Base-by-base conservation (phyloP, 2,888 invertebrate genomes). In the Lapara coniferarum region DNA sequence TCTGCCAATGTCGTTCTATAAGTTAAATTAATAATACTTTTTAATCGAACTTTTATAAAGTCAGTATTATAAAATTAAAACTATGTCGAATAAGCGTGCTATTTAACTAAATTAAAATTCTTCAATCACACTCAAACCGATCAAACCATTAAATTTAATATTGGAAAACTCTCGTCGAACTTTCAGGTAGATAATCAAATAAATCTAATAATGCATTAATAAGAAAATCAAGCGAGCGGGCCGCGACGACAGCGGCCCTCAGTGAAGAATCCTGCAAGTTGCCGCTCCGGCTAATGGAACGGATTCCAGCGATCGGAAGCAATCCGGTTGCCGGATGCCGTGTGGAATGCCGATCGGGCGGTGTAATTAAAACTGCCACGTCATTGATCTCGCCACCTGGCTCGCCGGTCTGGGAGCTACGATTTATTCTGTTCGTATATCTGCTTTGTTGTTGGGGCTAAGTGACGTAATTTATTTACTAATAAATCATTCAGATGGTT, bases 341-440 rank as follows among this genome's bases (percentile, higher is more conserved):
- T 68, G 76, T 76, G 89, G 89, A 89, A 89, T 89, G 87, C 81
- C 88, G 87, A 89, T 89, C 84, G 81, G 80, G 83, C 79, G 81
- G 79, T 85, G 89, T 89, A 89, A 90, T 90, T 90, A 90, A 90
- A 89, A 88, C 86, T 88, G 88, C 85, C 88, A 83, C 82, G 86
- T 82, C 86, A 85, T 83, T 84, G 85, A 87, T 87, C 84, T 78
- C 81, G 81, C 78, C 82, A 85, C 87, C 87, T 87, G 87, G 73
- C 74, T 71, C 74, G 70, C 70, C 82, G 80, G 83, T 44, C 73
- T 58, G 57, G 74, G 87, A 85, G 84, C 52, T 70, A 52, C 16
- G 52, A 30, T 44, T 30, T 25, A 67, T 56, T 72, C 56, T 25
- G 16, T 55, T 30, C 19, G 25, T 37, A 63, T 46, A 44, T 52